Conservation (phyloP, 2,113 vertebrate genomes). For the Actinemys pallida region DNA sequence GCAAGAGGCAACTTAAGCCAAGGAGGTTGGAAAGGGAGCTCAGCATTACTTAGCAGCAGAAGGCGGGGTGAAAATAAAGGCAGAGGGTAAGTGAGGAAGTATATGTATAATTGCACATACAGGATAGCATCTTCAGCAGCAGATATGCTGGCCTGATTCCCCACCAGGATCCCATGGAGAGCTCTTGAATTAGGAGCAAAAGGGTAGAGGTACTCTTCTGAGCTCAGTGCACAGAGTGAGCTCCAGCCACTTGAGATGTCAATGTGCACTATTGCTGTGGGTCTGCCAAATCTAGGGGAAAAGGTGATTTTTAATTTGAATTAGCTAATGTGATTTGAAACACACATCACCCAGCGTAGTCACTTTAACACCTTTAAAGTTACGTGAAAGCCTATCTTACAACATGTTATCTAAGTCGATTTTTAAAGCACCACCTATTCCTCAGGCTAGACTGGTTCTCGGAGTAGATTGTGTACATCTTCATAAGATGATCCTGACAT, state of each 20-base stretch:
- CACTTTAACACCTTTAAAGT: background rate
- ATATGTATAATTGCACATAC: background rate
- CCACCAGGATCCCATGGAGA: background rate
- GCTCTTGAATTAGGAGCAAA: background rate
- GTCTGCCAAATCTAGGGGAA: background rate
- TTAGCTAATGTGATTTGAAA: background rate
- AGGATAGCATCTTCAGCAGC: background rate
- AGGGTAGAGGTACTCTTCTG: background rate
- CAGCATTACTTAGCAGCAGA: background rate
- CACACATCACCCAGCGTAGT: background rate
- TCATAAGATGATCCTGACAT: background rate
- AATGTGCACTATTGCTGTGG: background rate
- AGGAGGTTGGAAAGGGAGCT: background rate
- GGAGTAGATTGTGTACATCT: background rate
- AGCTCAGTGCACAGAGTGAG: background rate
- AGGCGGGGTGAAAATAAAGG: background rate
- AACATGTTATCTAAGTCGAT: background rate
- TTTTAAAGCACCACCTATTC: background rate
- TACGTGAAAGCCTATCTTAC: background rate
- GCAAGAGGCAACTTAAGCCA: background rate
- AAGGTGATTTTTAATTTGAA: background rate
- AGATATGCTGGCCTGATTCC: background rate
- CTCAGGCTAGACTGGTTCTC: background rate
- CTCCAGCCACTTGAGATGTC: background rate
- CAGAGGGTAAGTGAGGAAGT: background rate